These are phyloP conservation scores for Indicator maculatus DNA, from an alignment of 2,113 vertebrate species.

Conservation along the genomic window DNA sequence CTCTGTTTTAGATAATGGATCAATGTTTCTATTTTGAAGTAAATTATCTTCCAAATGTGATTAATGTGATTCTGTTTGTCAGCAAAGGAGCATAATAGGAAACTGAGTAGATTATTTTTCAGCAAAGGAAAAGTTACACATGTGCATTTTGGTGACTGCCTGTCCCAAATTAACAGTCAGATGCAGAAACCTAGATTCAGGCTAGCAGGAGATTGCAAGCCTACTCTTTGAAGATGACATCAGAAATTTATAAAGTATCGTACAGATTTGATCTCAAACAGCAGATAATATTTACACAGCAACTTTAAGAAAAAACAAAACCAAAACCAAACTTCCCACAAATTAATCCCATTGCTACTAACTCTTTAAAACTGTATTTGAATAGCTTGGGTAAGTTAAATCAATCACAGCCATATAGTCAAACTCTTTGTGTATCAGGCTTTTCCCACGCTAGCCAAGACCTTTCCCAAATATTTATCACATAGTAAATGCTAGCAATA, in stretches of 20 bases:
- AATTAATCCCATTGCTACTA: not conserved
- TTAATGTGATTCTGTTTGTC: not conserved
- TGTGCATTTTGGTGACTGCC: not conserved
- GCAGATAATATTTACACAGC: not conserved
- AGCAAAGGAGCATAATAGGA: not conserved
- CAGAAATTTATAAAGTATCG: not conserved
- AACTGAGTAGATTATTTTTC: not conserved
- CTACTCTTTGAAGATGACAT: not conserved
- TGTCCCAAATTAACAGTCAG: not conserved
- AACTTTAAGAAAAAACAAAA: not conserved
- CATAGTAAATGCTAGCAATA: not conserved
- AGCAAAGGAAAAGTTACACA: not conserved
- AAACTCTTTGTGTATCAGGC: not conserved
- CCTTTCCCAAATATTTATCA: not conserved
- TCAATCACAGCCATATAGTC: not conserved
- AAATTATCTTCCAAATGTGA: conserved; percentile 1
- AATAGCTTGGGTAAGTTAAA: not conserved
- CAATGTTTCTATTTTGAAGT: not conserved
- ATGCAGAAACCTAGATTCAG: not conserved
- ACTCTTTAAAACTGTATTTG: not conserved
- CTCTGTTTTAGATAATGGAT: not conserved
- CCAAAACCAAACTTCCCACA: not conserved
- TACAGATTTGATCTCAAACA: not conserved
- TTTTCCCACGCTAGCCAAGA: not conserved
- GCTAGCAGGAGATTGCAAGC: not conserved